Percentiles rank a stretch among this genome's conserved stretches.
phyloP scores from a whole-genome alignment of 1,140 invertebrate species.

The Aphidius gifuensis region DNA sequence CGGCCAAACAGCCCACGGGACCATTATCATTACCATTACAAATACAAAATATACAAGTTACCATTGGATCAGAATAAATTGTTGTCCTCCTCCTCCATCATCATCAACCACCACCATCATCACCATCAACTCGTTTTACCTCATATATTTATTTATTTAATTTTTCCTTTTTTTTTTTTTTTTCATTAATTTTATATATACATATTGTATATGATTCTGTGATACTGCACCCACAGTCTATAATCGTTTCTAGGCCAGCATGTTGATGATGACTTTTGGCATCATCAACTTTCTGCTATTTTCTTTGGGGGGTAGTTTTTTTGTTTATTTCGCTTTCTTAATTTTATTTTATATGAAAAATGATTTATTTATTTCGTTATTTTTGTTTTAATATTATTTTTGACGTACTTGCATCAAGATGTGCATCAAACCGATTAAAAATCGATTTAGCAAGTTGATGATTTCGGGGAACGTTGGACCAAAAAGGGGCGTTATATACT shows the following conservation, averaged over 20 bases:
- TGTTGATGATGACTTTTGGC: constrained; percentile 20
- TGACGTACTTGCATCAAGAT: no score
- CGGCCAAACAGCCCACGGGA: constrained; percentile 31
- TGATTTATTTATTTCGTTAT: background rate
- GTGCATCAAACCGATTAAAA: no score
- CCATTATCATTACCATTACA: constrained; percentile 45
- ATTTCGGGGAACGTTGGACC: no score
- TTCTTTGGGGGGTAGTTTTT: background rate
- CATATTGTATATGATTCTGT: no score
- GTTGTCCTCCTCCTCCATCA: background rate
- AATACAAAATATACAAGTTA: constrained; percentile 15
- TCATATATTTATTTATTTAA: background rate
- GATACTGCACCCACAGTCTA: background rate
- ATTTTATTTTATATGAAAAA: background rate
- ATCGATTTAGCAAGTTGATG: no score
- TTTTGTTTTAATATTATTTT: no score
- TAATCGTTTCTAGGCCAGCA: constrained; percentile 43
- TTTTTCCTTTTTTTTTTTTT: background rate
- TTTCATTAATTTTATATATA: constrained; percentile 11
- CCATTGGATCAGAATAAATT: background rate
- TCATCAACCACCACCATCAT: background rate
- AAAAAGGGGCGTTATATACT: no score
- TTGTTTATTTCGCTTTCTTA: background rate
- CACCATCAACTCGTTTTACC: background rate
- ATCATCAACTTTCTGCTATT: background rate